phyloP scores from a whole-genome alignment of 2,797 vertebrate genomes.

The Astyanax mexicanus region DNA sequence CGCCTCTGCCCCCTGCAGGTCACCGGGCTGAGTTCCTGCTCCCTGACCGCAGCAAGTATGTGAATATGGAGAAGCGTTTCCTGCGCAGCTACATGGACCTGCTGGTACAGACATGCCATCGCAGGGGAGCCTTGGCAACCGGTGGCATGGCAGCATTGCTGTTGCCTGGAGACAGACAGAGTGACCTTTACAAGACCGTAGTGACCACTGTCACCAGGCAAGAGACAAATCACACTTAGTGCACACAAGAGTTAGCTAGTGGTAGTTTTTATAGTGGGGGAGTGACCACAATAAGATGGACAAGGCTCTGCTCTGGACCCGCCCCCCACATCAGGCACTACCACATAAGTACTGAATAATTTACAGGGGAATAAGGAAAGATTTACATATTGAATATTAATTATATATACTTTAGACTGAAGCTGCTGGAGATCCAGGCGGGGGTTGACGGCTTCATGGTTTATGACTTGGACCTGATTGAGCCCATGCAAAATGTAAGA shows the following conservation, averaged over 20 bases:
- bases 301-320: too few species aligned
- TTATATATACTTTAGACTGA: conserved; percentile 75
- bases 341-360: not conserved
- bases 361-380: too few species aligned
- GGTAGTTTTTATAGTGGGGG: too few species aligned
- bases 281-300: too few species aligned
- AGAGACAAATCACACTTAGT: not conserved
- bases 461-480: conserved; percentile 83
- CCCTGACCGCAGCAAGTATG: conserved; percentile 85
- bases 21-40: conserved; percentile 78
- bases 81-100: conserved; percentile 85
- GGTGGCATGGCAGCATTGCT: conserved; percentile 80
- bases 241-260: not conserved
- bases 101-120: conserved; percentile 83
- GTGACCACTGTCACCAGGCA: conserved; percentile 69
- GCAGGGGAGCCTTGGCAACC: conserved; percentile 76
- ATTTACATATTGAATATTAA: too few species aligned
- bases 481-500: conserved; percentile 85
- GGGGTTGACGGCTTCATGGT: conserved; percentile 89
- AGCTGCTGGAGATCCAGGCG: conserved; percentile 82
- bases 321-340: too few species aligned
- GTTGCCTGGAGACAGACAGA: conserved; percentile 67
- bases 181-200: conserved; percentile 57
- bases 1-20: conserved; percentile 64
- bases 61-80: conserved; percentile 85